Percentiles rank a stretch among this genome's conserved stretches.
phyloP scores from a whole-genome alignment of 2,797 vertebrate genomes.

The Epinephelus malabaricus region DNA sequence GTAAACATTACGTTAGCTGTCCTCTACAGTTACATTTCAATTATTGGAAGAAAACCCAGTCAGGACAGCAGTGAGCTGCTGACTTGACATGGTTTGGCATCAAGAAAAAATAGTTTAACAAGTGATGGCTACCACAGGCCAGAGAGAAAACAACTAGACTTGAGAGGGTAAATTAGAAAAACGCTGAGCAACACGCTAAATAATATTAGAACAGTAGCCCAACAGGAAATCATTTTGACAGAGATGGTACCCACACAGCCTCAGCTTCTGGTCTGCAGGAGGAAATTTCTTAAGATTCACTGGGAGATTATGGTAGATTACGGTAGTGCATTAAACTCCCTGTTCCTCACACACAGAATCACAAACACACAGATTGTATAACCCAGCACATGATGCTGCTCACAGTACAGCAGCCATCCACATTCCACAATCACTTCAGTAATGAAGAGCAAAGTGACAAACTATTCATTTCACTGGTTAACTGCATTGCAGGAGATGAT shows the following conservation, averaged over 20 bases:
- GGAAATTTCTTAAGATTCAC: not conserved
- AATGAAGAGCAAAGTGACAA: not conserved
- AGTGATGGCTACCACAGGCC: not conserved
- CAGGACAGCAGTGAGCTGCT: not conserved
- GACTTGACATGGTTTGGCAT: too few species aligned
- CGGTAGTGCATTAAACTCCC: not conserved
- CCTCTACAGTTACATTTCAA: not conserved
- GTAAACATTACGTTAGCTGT: not conserved
- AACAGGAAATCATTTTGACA: not conserved
- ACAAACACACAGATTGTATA: not conserved
- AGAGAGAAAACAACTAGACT: not conserved
- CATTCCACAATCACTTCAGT: not conserved
- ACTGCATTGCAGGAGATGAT: not conserved
- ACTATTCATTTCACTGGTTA: not conserved
- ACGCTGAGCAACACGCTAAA: not conserved
- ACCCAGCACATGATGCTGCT: not conserved
- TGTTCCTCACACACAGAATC: not conserved
- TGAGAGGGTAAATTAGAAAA: not conserved
- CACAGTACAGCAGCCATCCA: not conserved
- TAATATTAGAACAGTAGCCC: not conserved
- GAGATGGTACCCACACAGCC: not conserved
- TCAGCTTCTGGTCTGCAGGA: not conserved
- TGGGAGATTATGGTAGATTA: not conserved
- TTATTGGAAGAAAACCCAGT: not conserved
- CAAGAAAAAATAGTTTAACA: not conserved